Evolutionary conservation across 2,888 invertebrate species (phyloP), one percentile per base, ranked within the genome.

Genomic region (Caenorhabditis wallacei): DNA sequence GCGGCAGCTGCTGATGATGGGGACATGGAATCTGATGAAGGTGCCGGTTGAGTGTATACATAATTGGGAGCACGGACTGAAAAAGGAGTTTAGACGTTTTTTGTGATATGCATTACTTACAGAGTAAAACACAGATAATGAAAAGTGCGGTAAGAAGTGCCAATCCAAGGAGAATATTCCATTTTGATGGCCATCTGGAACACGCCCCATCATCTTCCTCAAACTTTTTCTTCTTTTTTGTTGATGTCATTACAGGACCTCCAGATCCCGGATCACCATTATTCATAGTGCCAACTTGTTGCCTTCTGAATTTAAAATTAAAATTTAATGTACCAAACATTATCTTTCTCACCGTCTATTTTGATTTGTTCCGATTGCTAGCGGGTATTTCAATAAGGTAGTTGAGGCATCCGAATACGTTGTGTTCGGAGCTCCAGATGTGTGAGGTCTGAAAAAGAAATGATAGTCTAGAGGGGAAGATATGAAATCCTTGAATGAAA

Each of bases 51-150:
- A 8, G 84, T 75, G 53, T 88, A 86, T 30, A 86, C 85, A 53
- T 88, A 86, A 43, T 72, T 74, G 1, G 87, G 88, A 51, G 84
- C 69, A 11, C 86, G 86, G 48, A 88, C 88, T 86, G 84, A 51
- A 87, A 84, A 22, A 7, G 8, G 7, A 20, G 2, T 8, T 22
- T 40, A 24, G 0, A 40, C 24, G 53, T 22, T 30, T 22, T 5
- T 5, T 7, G 22, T 10, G 7, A 37, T 8, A 7, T 35, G 51
- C 46, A 7, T 16, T 24, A 84, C 86, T 87, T 40, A 88, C 88
- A 81, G 56, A 88, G 78, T 61, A 88, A 66, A 20, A 86, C 48
- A 22, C 74, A 56, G 51, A 88, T 87, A 16, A 84, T n/a, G 7
- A 85, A 61, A 18, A 88, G 40, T 13, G 87, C 69, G 18, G 80